Conservation (phyloP, 37 sponge, comb jelly and placozoan species). For the Crambe crambe region DNA sequence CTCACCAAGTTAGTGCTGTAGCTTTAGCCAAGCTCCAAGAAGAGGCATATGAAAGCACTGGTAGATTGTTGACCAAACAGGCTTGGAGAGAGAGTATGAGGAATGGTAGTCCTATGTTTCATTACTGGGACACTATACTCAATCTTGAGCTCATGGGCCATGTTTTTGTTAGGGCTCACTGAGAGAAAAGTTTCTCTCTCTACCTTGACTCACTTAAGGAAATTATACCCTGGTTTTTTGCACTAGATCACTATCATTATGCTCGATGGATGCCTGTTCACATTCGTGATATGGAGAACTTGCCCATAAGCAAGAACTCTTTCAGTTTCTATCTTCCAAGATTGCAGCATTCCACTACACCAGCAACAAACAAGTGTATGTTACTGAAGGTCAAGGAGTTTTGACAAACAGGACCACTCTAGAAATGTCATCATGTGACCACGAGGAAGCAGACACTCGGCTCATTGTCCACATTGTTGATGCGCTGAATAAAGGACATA, state of each 20-base stretch:
- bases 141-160: neutral
- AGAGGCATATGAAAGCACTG: neutral
- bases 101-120: neutral
- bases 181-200: neutral
- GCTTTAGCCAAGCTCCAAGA: neutral
- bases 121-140: neutral
- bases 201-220: neutral
- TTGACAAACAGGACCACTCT: neutral
- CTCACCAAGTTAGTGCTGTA: neutral
- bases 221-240: neutral
- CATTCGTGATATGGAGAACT: neutral
- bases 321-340: no score
- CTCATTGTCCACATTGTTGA: neutral
- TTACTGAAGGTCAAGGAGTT: neutral
- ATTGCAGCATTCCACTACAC: no score
- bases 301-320: no score
- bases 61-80: neutral
- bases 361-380: neutral
- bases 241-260: neutral
- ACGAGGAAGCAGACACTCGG: neutral
- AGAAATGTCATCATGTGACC: neutral
- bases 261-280: slow-evolving; percentile 10
- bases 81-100: neutral
- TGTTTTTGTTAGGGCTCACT: neutral
- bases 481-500: neutral